A percentile compares a stretch with the other conserved stretches of the same genome.
Evolutionary conservation across 2,888 invertebrate genomes (phyloP).

Genomic region (Epsilonema sp.): DNA sequence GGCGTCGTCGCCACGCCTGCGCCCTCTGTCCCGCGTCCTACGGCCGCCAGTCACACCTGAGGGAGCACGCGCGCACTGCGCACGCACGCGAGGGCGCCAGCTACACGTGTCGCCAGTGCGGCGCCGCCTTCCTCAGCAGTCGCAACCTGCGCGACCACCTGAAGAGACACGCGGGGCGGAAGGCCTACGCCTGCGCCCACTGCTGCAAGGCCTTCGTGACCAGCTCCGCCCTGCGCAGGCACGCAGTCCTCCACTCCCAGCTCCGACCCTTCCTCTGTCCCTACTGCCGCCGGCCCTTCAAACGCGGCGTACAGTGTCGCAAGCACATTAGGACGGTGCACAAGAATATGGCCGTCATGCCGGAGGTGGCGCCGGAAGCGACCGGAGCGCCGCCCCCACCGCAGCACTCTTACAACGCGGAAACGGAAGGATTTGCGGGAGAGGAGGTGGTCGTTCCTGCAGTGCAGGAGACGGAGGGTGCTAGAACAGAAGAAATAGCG

Average conservation of each 20-base stretch:
- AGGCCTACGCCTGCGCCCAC: constrained; percentile 27
- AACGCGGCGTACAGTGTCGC: constrained; percentile 5
- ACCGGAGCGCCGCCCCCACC: background rate
- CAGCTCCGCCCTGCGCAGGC: constrained; percentile 19
- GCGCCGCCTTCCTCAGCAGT: constrained; percentile 21
- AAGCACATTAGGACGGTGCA: constrained; percentile 1
- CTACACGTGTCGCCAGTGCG: background rate
- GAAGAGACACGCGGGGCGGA: constrained; percentile 28
- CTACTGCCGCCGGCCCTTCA: constrained; percentile 28
- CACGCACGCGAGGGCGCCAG: constrained; percentile 29
- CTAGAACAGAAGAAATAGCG: too few relatives aligned
- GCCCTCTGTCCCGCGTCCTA: constrained; percentile 20
- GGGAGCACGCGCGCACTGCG: constrained; percentile 13
- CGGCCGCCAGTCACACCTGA: background rate
- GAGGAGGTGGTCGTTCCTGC: too few relatives aligned
- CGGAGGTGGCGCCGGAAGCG: background rate
- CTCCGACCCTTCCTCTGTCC: constrained; percentile 25
- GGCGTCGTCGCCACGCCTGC: too few relatives aligned
- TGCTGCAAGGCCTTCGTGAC: constrained; percentile 15
- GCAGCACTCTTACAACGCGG: background rate
- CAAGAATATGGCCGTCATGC: background rate
- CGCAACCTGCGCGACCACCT: constrained; percentile 21
- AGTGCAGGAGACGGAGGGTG: too few relatives aligned
- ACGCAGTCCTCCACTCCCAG: constrained; percentile 28
- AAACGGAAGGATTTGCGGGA: too few relatives aligned